Base-by-base conservation (phyloP, 2,797 vertebrate species). In the Danio jaintianensis region DNA sequence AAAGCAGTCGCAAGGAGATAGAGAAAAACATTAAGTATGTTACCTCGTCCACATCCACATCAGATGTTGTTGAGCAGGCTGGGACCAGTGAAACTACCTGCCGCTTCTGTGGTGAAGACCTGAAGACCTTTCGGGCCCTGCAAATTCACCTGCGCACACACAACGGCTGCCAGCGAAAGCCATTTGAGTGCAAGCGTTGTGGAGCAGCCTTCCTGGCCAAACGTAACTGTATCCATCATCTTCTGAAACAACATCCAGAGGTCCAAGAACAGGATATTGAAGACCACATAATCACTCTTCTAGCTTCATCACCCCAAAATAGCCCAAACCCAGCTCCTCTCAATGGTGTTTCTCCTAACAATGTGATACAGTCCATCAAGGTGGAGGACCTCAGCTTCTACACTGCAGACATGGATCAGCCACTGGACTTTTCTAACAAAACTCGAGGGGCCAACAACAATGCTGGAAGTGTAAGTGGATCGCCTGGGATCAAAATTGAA, bases 11-110 rank as follows among this genome's bases (percentile, higher is more conserved):
- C 75, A 98, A 98, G 86, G 98, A 99, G 79, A 99, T 99, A 0
- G 98, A 99, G 90, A 98, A 96, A 83, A 97, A 98, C 88, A 98
- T 99, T 0, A 97, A 98, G 62, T 98, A 98, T 0, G 94, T 98
- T 74, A 95, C 96, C 84, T 92, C 93, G 0, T 86, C 93, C 86
- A 92, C 93, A 0, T 89, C 95, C 0, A 82, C 85, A 45, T 90
- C 92, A 0, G 96, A 97, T 85, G 89, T 94, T 56, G 94, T 96
- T 77, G 95, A 95, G 3, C 93, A 93, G 84, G 93, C 92, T 68
- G 90, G 91, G 6, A 92, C 93, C 0, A 55, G 86, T 0, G 96
- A 97, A 85, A 96, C 96, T 0, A 90, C 95, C 3, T 99, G 97
- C 88, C 94, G 94, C 47, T 95, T 95, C 81, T 98, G 97, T 0